Percentiles rank a stretch among this genome's conserved stretches.
Conservation (phyloP, 2,888 invertebrate species). For the Volucella inflata region DNA sequence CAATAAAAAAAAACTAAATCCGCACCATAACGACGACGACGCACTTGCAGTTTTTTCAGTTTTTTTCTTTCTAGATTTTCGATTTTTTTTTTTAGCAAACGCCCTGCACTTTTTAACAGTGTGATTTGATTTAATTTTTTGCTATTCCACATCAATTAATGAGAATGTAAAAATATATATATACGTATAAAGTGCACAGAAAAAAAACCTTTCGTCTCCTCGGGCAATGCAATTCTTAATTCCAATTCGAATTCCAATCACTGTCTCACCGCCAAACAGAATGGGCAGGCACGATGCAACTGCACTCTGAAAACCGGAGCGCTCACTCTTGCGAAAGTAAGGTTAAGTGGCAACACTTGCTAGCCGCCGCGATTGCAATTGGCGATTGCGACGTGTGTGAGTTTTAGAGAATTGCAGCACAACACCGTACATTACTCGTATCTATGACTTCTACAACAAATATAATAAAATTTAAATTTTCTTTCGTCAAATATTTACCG, state of each 20-base stretch:
- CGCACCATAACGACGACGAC: constrained; percentile 39
- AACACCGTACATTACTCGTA: background rate
- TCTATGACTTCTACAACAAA: background rate
- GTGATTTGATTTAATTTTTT: constrained; percentile 26
- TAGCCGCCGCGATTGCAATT: too few species aligned
- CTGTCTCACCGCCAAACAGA: too few species aligned
- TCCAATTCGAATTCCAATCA: too few species aligned
- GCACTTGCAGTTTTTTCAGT: constrained; percentile 33
- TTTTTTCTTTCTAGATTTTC: constrained; percentile 38
- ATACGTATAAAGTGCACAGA: constrained; percentile 50
- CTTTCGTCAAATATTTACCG: constrained; percentile 67
- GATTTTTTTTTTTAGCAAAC: constrained; percentile 40
- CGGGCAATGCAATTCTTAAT: constrained; percentile 36
- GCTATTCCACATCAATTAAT: constrained; percentile 53
- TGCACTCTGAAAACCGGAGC: background rate
- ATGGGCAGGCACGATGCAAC: constrained; percentile 2
- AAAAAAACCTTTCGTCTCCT: background rate
- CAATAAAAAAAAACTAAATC: constrained; percentile 19
- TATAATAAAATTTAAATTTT: background rate
- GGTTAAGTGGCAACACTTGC: constrained; percentile 61
- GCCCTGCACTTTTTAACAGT: constrained; percentile 43
- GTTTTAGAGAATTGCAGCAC: constrained; percentile 9
- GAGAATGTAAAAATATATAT: constrained; percentile 30
- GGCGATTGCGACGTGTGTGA: constrained; percentile 9
- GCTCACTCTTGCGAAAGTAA: constrained; percentile 3